A percentile compares a stretch with the other conserved stretches of the same genome.
Evolutionary conservation across 2,888 invertebrate species (phyloP).

Genomic region (Merodon equestris): DNA sequence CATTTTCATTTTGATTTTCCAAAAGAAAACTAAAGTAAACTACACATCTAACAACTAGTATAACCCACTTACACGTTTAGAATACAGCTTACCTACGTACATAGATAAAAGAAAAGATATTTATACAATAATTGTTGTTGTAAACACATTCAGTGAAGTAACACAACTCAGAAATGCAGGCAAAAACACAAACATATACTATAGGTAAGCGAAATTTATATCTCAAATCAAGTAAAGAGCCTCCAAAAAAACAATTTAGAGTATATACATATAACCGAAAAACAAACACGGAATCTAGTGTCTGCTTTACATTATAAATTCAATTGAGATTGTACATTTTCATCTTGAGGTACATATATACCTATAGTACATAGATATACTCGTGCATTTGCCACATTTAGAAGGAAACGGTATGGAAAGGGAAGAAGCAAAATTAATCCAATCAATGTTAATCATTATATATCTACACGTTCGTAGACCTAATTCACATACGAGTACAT

Average conservation of each 20-base stretch:
- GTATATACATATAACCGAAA: conserved; percentile 9
- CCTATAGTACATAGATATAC: too few species aligned
- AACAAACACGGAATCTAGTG: conserved; percentile 4
- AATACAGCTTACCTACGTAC: conserved; percentile 56
- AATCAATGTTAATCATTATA: conserved; percentile 51
- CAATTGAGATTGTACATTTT: conserved; percentile 31
- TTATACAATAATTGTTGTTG: conserved; percentile 47
- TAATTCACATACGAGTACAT: conserved; percentile 40
- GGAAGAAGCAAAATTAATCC: conserved; percentile 32
- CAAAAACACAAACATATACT: conserved; percentile 27
- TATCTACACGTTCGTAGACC: conserved; percentile 36
- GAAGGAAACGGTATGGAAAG: conserved; percentile 26
- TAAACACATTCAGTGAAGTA: conserved; percentile 53
- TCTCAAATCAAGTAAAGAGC: conserved; percentile 31
- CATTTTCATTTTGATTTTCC: too few species aligned
- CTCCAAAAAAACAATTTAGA: conserved; percentile 6
- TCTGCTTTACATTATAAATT: conserved; percentile 31
- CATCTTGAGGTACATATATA: too few species aligned
- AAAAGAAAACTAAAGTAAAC: conserved; percentile 38
- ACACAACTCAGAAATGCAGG: conserved; percentile 25
- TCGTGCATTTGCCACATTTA: too few species aligned
- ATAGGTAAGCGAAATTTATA: conserved; percentile 31
- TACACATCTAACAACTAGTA: conserved; percentile 57
- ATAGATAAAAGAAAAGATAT: conserved; percentile 37
- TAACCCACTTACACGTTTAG: conserved; percentile 52